phyloP scores from a whole-genome alignment of 2,113 vertebrate genomes.

The Marcusenius ussheri region DNA sequence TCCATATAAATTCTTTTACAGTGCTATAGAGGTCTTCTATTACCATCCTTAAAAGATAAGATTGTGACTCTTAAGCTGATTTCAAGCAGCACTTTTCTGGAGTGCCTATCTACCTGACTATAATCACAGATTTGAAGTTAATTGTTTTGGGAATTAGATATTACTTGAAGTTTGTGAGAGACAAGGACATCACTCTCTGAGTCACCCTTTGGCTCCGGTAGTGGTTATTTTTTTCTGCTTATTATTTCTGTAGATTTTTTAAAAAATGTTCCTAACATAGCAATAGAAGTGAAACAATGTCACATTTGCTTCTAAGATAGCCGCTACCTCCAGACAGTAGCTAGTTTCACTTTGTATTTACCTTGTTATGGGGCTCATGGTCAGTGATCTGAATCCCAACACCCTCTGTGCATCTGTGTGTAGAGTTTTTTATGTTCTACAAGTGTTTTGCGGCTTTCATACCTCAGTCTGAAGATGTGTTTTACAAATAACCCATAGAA shows the following conservation, averaged over 20 bases:
- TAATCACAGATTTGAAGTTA: background rate
- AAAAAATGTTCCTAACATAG: background rate
- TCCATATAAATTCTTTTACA: background rate
- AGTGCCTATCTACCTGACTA: constrained; percentile 1
- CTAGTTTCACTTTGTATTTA: too few relatives aligned
- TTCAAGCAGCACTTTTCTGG: background rate
- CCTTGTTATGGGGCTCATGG: too few relatives aligned
- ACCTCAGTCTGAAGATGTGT: background rate
- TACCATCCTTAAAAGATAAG: background rate
- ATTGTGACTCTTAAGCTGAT: constrained; percentile 5
- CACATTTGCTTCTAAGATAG: background rate
- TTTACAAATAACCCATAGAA: background rate
- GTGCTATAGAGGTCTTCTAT: background rate
- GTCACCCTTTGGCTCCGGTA: background rate
- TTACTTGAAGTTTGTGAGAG: background rate
- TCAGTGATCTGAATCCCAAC: too few relatives aligned
- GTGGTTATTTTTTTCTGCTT: background rate
- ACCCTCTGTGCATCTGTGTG: too few relatives aligned
- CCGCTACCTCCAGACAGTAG: background rate
- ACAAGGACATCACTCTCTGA: background rate
- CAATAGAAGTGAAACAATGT: background rate
- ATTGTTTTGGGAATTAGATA: background rate
- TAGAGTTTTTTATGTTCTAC: too few relatives aligned
- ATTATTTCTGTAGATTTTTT: background rate
- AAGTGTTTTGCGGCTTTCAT: background rate